Evolutionary conservation across 1,140 invertebrate species (phyloP).

Genomic region (Drosophila orena): DNA sequence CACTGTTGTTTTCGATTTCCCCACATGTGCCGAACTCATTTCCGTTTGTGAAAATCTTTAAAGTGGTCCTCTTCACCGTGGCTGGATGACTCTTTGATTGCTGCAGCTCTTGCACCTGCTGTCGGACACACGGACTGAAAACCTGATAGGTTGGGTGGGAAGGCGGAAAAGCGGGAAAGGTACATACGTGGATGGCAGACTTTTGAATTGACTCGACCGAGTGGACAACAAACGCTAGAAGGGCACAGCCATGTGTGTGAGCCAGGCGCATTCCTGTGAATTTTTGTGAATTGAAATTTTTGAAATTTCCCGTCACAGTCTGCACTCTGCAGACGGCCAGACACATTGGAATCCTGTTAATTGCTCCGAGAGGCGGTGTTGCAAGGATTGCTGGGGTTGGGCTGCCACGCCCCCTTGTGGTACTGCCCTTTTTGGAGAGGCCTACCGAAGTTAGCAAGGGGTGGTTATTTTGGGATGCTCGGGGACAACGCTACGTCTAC

Average conservation of each 20-base stretch:
- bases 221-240: conserved; percentile 9
- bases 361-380: conserved; percentile 38
- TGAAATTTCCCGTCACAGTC: conserved; percentile 79
- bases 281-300: conserved; percentile 82
- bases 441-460: background rate
- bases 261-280: conserved; percentile 67
- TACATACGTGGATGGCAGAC: conserved; percentile 15
- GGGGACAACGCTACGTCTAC: too few species aligned
- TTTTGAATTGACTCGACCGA: conserved; percentile 11
- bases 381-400: background rate
- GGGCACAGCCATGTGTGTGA: conserved; percentile 41
- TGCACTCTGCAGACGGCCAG: conserved; percentile 55
- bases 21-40: background rate
- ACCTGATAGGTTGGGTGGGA: background rate
- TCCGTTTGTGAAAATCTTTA: background rate
- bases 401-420: background rate
- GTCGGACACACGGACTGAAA: conserved; percentile 12
- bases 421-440: background rate
- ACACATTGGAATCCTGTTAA: conserved; percentile 77
- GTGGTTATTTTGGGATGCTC: too few species aligned
- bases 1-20: background rate
- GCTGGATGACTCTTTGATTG: conserved; percentile 40
- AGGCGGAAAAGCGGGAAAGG: background rate
- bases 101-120: conserved; percentile 31
- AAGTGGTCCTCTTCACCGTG: conserved; percentile 3